Evolutionary conservation across 2,888 invertebrate genomes (phyloP).

Genomic region (Drosophila gaucha): DNA sequence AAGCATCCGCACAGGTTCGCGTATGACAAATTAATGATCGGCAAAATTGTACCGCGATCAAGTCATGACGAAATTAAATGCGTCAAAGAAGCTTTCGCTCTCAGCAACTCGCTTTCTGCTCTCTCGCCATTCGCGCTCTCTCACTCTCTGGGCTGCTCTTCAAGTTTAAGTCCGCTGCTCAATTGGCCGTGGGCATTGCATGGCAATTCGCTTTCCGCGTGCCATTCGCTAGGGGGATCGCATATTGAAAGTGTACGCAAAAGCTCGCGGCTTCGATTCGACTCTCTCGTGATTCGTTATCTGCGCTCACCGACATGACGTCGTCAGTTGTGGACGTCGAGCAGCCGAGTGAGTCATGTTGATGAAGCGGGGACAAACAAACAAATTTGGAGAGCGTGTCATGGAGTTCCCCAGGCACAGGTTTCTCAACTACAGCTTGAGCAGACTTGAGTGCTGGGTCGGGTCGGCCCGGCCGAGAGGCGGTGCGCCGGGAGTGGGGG

Average conservation of each 20-base stretch:
- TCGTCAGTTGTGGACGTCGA: conserved; percentile 24
- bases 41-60: conserved; percentile 38
- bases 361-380: conserved; percentile 27
- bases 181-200: neutral
- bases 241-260: neutral
- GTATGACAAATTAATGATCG: conserved; percentile 63
- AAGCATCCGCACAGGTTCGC: conserved; percentile 57
- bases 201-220: conserved; percentile 23
- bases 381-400: conserved; percentile 27
- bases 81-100: conserved; percentile 55
- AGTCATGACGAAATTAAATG: conserved; percentile 60
- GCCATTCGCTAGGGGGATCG: conserved; percentile 32
- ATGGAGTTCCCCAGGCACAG: conserved; percentile 75
- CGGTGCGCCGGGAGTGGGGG: neutral
- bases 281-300: conserved; percentile 23
- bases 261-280: conserved; percentile 27
- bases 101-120: neutral
- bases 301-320: conserved; percentile 59
- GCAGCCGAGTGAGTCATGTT: conserved; percentile 51
- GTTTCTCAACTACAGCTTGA: conserved; percentile 29
- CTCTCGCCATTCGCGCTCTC: neutral
- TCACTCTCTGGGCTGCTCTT: neutral
- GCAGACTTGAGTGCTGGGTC: neutral
- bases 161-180: conserved; percentile 6
- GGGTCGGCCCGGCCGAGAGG: neutral